Percentiles rank a stretch among this genome's conserved stretches.
Evolutionary conservation across 1,140 invertebrate genomes (phyloP).

Genomic region (Latrodectus geometricus): DNA sequence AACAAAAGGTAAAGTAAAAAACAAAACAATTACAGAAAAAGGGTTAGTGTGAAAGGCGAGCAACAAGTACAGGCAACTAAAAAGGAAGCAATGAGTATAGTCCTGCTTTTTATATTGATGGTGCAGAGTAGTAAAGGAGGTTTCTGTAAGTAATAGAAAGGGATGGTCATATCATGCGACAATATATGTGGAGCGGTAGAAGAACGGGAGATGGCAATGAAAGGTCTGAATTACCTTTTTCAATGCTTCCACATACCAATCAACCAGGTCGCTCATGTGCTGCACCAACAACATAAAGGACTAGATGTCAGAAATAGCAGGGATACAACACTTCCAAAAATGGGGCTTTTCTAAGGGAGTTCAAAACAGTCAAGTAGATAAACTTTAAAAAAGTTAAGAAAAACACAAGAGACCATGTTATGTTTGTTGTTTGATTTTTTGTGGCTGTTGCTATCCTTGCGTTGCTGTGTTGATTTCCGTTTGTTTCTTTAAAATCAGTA

Average conservation of each 20-base stretch:
- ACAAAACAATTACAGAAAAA: background rate
- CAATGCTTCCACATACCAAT: conserved; percentile 65
- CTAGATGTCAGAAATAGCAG: conserved; percentile 62
- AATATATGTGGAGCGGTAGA: conserved; percentile 46
- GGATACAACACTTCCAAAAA: conserved; percentile 60
- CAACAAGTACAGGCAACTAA: conserved; percentile 1
- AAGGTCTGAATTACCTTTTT: conserved; percentile 64
- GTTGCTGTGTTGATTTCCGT: conserved; percentile 1
- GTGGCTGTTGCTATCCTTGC: conserved; percentile 14
- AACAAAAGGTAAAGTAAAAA: background rate
- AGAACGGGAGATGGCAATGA: conserved; percentile 15
- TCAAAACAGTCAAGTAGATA: conserved; percentile 62
- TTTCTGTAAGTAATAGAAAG: conserved; percentile 9
- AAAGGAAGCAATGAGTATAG: conserved; percentile 17
- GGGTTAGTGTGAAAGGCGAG: conserved; percentile 8
- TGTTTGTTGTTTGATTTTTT: conserved; percentile 26
- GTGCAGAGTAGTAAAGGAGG: conserved; percentile 41
- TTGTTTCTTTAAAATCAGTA: background rate
- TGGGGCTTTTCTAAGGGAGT: conserved; percentile 60
- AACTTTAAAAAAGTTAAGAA: conserved; percentile 61
- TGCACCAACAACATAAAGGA: conserved; percentile 64
- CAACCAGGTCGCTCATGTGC: conserved; percentile 65
- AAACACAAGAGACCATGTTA: conserved; percentile 52
- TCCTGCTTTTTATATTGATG: conserved; percentile 49
- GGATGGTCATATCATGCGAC: conserved; percentile 39